A percentile compares a stretch with the other conserved stretches of the same genome.
Evolutionary conservation across 2,888 invertebrate species (phyloP).

Genomic region (Drosophila paracracens): DNA sequence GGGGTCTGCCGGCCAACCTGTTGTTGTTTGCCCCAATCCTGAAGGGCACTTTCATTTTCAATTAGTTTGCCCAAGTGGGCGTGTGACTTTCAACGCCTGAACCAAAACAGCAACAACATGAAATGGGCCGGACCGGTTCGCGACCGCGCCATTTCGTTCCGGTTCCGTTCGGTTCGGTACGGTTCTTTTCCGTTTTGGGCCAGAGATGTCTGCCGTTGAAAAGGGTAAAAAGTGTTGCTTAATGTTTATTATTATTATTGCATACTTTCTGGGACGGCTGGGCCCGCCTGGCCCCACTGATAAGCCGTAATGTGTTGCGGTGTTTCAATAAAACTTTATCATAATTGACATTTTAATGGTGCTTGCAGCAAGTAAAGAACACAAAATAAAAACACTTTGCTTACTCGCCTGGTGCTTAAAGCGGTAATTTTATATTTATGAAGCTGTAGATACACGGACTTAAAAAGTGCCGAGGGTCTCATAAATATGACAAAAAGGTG

Average conservation of each 20-base stretch:
- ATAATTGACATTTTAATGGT: slow-evolving; percentile 79
- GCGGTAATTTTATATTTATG: slow-evolving; percentile 69
- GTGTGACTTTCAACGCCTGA: slow-evolving; percentile 75
- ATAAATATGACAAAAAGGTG: slow-evolving; percentile 62
- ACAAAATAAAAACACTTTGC: slow-evolving; percentile 19
- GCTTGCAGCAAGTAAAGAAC: slow-evolving; percentile 25
- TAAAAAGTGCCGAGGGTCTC: slow-evolving; percentile 49
- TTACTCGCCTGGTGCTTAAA: slow-evolving; percentile 38
- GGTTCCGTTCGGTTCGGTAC: neutral
- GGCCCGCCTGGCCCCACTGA: slow-evolving; percentile 55
- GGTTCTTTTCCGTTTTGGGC: slow-evolving; percentile 12
- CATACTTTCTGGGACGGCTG: slow-evolving; percentile 46
- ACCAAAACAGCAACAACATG: slow-evolving; percentile 41
- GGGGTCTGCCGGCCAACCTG: slow-evolving; percentile 50
- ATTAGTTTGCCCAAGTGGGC: slow-evolving; percentile 77
- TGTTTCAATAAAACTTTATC: slow-evolving; percentile 79
- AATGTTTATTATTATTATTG: slow-evolving; percentile 78
- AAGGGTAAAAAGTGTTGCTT: slow-evolving; percentile 67
- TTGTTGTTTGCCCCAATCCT: slow-evolving; percentile 46
- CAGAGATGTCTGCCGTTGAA: slow-evolving; percentile 51
- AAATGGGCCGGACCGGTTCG: slow-evolving; percentile 46
- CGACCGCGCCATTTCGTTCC: neutral
- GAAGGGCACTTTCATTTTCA: slow-evolving; percentile 72
- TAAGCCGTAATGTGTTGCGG: slow-evolving; percentile 76
- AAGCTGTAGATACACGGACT: slow-evolving; percentile 40